phyloP scores from a whole-genome alignment of 2,113 vertebrate species.

The Ctenomys sociabilis region DNA sequence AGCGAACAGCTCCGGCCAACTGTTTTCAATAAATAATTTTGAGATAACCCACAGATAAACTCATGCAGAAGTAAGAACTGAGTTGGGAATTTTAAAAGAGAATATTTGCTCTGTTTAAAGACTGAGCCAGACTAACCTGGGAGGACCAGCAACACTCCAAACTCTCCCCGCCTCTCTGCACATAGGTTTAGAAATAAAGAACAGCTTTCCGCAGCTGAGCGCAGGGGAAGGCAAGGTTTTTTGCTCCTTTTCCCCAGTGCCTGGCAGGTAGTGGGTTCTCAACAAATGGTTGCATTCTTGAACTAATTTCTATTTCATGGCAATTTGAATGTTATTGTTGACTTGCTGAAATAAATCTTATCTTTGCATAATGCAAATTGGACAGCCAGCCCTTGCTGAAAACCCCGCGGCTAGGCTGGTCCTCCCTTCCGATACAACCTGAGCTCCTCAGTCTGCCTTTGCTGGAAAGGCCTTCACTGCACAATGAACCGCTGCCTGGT shows the following conservation, averaged over 20 bases:
- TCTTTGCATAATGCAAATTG: conserved; percentile 60
- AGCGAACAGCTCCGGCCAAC: conserved; percentile 22
- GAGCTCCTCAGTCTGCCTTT: neutral
- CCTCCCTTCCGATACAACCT: neutral
- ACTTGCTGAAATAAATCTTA: conserved; percentile 61
- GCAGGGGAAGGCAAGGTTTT: neutral
- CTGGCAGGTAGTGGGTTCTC: neutral
- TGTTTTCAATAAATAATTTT: conserved; percentile 41
- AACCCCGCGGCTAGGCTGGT: neutral
- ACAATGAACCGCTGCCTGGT: fast-evolving
- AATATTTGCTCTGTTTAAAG: neutral
- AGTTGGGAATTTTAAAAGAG: conserved; percentile 42
- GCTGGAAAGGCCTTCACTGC: neutral
- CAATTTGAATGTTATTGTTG: conserved; percentile 65
- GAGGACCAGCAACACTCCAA: neutral
- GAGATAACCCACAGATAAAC: conserved; percentile 32
- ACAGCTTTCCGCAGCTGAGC: neutral
- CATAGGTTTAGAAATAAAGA: neutral
- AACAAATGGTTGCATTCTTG: conserved; percentile 53
- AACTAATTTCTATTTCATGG: conserved; percentile 69
- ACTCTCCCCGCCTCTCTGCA: fast-evolving
- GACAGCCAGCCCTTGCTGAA: neutral
- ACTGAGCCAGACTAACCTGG: neutral
- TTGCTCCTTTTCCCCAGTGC: neutral
- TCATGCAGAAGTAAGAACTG: neutral